Evolutionary conservation across 2,797 vertebrate species (phyloP), one percentile per base, ranked within the genome.

Genomic region (Centroberyx gerrardi): DNA sequence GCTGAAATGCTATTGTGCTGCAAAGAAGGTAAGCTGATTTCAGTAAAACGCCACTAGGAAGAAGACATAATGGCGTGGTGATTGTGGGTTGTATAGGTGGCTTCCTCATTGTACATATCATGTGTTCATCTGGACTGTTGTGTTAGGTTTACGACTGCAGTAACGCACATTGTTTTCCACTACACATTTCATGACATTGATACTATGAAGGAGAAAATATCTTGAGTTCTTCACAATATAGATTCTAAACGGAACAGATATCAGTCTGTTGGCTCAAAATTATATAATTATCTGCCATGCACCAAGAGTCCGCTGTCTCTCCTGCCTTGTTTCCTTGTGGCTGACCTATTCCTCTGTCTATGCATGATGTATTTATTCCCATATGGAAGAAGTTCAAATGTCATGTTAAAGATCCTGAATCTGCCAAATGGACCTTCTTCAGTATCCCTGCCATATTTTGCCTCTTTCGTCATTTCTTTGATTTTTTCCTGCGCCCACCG

Each of bases 21-120:
- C 62, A 63, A 66, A 87, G 71, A 90, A 93, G 81, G 83, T 87
- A 61, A 67, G 31, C 74, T 91, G 87, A 91, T 94, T 94, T 89
- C 53, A 62, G 63, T 71, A 28, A 75, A 81, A 67, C 72, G 62
- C 61, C 46, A 60, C 28, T 59, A 33, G 46, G 8, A 61, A 66
- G 76, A 48, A 75, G 74, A 67, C 73, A 92, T 62, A 90, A 92
- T 87, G 62, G 60, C 0, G 14, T 15, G 15, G 76, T 90, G 83
- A 92, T 91, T 91, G 79, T 64, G 27, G 74, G 49, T 70, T 14
- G 9, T 58, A 5, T 68, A 62, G 75, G 76, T 63, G 72, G 68
- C 79, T 71, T 80, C 68, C 51, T 86, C 69, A 65, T 86, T 84
- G 76, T 89, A 68, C 48, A 15, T n/a, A 7, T 1, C 15, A 12